phyloP scores from a whole-genome alignment of 2,888 invertebrate species.

The Caenorhabditis doughertyi region DNA sequence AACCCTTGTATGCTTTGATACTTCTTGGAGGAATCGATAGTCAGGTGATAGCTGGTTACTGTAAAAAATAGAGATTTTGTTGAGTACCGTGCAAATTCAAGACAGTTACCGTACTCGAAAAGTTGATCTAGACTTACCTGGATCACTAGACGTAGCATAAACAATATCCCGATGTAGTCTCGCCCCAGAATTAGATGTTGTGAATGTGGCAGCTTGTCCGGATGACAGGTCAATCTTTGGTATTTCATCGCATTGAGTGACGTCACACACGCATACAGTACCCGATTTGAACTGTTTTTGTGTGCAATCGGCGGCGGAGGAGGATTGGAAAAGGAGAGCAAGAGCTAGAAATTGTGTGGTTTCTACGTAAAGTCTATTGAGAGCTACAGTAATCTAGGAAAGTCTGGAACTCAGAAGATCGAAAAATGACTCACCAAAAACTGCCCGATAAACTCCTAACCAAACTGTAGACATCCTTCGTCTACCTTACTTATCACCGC shows the following conservation, averaged over 20 bases:
- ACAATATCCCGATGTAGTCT: slow-evolving; percentile 62
- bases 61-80: slow-evolving; percentile 20
- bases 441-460: not conserved
- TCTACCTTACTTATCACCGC: not conserved
- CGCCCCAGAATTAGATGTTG: slow-evolving; percentile 63
- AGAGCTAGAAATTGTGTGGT: not conserved
- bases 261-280: slow-evolving; percentile 74
- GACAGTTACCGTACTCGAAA: not conserved
- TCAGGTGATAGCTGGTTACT: slow-evolving; percentile 51
- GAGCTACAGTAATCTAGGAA: not conserved
- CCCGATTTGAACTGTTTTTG: slow-evolving; percentile 53
- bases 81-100: not conserved
- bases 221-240: slow-evolving; percentile 40
- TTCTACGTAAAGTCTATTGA: not conserved
- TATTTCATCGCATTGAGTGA: slow-evolving; percentile 71
- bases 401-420: too few relatives aligned
- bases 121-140: slow-evolving; percentile 20
- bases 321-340: not conserved
- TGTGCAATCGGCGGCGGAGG: slow-evolving; percentile 38
- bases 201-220: slow-evolving; percentile 68
- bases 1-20: slow-evolving; percentile 58
- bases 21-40: slow-evolving; percentile 50
- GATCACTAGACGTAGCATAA: slow-evolving; percentile 57
- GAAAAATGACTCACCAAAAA: not conserved
- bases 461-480: not conserved